Evolutionary conservation across 2,797 vertebrate species (phyloP), one percentile per base, ranked within the genome.

Genomic region (Xenentodon cancila): DNA sequence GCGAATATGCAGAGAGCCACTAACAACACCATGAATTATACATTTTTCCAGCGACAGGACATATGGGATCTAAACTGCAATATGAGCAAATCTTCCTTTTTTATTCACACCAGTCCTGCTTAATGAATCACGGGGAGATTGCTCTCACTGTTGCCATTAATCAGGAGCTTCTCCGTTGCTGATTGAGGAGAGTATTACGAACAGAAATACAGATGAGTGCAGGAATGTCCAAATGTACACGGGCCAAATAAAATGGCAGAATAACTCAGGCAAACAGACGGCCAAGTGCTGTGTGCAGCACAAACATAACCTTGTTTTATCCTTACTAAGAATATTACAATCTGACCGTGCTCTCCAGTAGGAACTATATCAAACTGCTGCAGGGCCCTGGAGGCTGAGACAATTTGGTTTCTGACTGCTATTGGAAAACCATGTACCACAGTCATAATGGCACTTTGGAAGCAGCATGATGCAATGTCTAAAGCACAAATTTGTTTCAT

Each of bases 11-110:
- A 56, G 55, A 77, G 79, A 67, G 74, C 77, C 84, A 71, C 79
- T 85, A 86, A 90, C 89, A 89, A 88, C 87, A 75, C 70, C 54
- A 91, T 92, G 82, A 93, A 93, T 93, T 87, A 92, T 88, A 86
- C 82, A 91, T 91, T 75, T 69, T 84, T 82, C 82, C 75, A 64
- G 86, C 71, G 77, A 89, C 76, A 71, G 82, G 83, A 89, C 80
- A 91, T 87, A 92, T 88, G 71, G 84, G 78, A 89, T 90, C 81
- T 89, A 83, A 91, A 84, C 84, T 79, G 86, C 88, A 89, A 90
- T 92, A 92, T 81, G 82, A 89, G 86, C 82, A 84, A 88, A 90
- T 89, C 80, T 90, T 77, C 85, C 87, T 92, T 92, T n/a, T 90
- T 91, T 90, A 89, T 92, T 89, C 84, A 90, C 86, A 83, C 87